Conservation (phyloP, 2,888 invertebrate species). For the Amiota communis region DNA sequence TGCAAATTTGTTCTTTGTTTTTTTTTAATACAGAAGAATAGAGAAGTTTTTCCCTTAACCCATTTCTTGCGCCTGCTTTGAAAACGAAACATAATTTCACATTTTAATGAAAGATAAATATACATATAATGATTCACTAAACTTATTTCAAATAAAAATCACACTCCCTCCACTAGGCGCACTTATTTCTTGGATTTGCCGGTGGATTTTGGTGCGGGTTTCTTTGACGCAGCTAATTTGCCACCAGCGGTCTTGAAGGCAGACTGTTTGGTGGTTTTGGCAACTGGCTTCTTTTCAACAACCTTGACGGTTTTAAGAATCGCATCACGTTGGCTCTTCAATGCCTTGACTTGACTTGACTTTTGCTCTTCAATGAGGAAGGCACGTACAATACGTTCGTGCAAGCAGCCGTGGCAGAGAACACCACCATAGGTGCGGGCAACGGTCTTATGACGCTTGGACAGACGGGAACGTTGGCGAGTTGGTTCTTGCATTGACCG, state of each 20-base stretch:
- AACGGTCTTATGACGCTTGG: conserved; percentile 96
- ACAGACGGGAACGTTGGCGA: conserved; percentile 92
- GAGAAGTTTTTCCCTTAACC: no score
- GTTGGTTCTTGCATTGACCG: no score
- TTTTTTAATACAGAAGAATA: no score
- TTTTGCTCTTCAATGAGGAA: conserved; percentile 99
- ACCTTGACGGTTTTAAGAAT: conserved; percentile 63
- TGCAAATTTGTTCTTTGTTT: no score
- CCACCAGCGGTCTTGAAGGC: no score
- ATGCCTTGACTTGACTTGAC: conserved; percentile 95
- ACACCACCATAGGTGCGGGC: conserved; percentile 98
- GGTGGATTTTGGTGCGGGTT: conserved; percentile 62
- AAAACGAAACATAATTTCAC: no score
- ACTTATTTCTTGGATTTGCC: conserved; percentile 69
- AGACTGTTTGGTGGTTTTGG: no score
- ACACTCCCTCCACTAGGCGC: conserved; percentile 33
- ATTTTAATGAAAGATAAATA: no score
- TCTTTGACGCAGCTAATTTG: no score
- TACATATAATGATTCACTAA: background rate
- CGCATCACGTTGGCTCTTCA: conserved; percentile 87
- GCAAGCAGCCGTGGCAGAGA: conserved; percentile 95
- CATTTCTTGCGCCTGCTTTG: background rate
- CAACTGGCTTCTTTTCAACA: conserved; percentile 61
- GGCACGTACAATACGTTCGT: conserved; percentile 97
- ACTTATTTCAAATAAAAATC: conserved; percentile 43